A percentile compares a stretch with the other conserved stretches of the same genome.
These are phyloP conservation scores for Criorhina ranunculi DNA, from an alignment of 2,888 invertebrate species.

Conservation along the genomic window DNA sequence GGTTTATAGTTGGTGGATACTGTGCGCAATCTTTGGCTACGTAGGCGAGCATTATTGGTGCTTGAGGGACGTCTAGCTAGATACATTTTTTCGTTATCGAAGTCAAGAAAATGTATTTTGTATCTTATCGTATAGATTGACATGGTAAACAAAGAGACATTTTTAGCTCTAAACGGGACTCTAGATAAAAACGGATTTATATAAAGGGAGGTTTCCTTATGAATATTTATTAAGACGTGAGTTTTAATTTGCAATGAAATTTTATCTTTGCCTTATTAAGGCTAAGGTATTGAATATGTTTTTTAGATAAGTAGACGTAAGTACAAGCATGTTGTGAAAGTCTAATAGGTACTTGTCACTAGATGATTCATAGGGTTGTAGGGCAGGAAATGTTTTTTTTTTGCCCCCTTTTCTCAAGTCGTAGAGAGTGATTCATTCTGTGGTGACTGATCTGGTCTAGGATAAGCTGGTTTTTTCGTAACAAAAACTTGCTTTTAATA, in stretches of 20 bases:
- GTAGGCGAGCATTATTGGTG: slow-evolving; percentile 71
- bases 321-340: slow-evolving; percentile 19
- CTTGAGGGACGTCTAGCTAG: neutral
- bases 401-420: too few relatives aligned
- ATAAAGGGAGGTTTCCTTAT: slow-evolving; percentile 20
- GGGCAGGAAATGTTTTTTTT: neutral
- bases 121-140: slow-evolving; percentile 19
- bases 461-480: too few relatives aligned
- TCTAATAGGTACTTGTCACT: slow-evolving; percentile 16
- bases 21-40: slow-evolving; percentile 2
- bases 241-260: slow-evolving; percentile 66
- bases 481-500: too few relatives aligned
- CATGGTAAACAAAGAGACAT: slow-evolving; percentile 26
- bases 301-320: neutral
- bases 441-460: too few relatives aligned
- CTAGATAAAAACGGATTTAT: slow-evolving; percentile 1
- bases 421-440: neutral
- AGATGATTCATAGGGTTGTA: neutral
- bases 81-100: slow-evolving; percentile 42
- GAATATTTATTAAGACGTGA: slow-evolving; percentile 67
- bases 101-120: slow-evolving; percentile 22
- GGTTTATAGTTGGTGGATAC: slow-evolving; percentile 17
- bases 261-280: slow-evolving; percentile 36
- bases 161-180: slow-evolving; percentile 5
- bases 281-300: neutral